A percentile compares a stretch with the other conserved stretches of the same genome.
phyloP scores from a whole-genome alignment of 1,140 invertebrate species.

The Aphidius gifuensis region DNA sequence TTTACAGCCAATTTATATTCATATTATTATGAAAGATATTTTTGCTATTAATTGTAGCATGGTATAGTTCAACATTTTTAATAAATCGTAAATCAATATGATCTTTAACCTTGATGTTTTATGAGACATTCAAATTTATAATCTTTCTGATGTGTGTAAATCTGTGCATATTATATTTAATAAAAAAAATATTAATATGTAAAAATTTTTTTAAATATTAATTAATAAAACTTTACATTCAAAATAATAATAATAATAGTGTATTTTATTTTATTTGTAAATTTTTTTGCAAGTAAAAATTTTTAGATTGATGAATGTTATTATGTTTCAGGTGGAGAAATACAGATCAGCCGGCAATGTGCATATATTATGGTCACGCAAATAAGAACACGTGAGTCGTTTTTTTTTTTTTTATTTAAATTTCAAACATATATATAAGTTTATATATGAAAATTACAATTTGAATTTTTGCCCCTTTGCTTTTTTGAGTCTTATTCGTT shows the following conservation, averaged over 20 bases:
- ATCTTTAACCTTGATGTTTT: constrained; percentile 34
- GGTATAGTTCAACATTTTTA: background rate
- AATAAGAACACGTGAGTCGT: constrained; percentile 27
- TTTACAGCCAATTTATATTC: constrained; percentile 55
- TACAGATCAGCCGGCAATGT: constrained; percentile 46
- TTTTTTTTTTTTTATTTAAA: too few species aligned
- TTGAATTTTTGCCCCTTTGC: constrained; percentile 44
- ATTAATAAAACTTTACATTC: background rate
- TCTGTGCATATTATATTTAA: background rate
- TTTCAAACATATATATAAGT: constrained; percentile 8
- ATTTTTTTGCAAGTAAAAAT: constrained; percentile 22
- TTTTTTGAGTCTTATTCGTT: constrained; percentile 26
- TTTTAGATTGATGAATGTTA: constrained; percentile 13
- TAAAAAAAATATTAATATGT: background rate
- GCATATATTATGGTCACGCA: constrained; percentile 55
- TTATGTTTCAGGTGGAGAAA: constrained; percentile 16
- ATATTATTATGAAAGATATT: constrained; percentile 40
- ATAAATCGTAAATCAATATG: constrained; percentile 15
- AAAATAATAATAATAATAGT: background rate
- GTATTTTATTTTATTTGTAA: background rate
- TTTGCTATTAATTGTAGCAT: constrained; percentile 3
- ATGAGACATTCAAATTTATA: constrained; percentile 45
- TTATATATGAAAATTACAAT: constrained; percentile 53
- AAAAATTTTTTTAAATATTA: background rate
- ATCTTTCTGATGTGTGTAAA: constrained; percentile 11